phyloP scores from a whole-genome alignment of 2,113 vertebrate genomes.

The Arizona elegans region DNA sequence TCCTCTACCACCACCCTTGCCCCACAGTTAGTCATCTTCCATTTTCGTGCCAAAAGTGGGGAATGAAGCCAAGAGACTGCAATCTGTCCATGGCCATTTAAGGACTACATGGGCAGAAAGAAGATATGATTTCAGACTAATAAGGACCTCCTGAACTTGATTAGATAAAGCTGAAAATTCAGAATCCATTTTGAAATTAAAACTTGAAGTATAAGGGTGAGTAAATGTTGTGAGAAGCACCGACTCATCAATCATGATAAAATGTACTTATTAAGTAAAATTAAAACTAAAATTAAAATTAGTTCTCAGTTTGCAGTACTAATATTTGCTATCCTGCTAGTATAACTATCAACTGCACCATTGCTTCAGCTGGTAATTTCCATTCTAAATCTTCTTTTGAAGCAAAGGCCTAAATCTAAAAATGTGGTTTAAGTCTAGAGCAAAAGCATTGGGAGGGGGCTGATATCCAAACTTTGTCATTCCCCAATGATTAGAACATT shows the following conservation, averaged over 20 bases:
- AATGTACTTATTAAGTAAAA: not conserved
- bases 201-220: not conserved
- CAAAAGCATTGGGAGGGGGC: not conserved
- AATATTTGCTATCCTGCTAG: not conserved
- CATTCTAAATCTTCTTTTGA: not conserved
- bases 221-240: not conserved
- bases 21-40: not conserved
- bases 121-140: not conserved
- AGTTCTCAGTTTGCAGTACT: not conserved
- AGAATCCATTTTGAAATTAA: not conserved
- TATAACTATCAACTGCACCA: not conserved
- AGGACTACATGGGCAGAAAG: not conserved
- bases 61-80: not conserved
- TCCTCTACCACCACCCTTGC: fast-evolving
- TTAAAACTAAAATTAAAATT: not conserved
- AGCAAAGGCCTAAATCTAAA: not conserved
- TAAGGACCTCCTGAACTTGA: not conserved
- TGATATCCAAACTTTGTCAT: not conserved
- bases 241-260: not conserved
- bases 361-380: not conserved
- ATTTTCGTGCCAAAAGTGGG: not conserved
- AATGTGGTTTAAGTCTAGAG: too few species aligned
- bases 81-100: not conserved
- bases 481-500: not conserved
- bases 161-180: not conserved